A percentile compares a stretch with the other conserved stretches of the same genome.
These are phyloP conservation scores for Zaprionus gabonicus DNA, from an alignment of 1,140 invertebrate species.

Conservation along the genomic window DNA sequence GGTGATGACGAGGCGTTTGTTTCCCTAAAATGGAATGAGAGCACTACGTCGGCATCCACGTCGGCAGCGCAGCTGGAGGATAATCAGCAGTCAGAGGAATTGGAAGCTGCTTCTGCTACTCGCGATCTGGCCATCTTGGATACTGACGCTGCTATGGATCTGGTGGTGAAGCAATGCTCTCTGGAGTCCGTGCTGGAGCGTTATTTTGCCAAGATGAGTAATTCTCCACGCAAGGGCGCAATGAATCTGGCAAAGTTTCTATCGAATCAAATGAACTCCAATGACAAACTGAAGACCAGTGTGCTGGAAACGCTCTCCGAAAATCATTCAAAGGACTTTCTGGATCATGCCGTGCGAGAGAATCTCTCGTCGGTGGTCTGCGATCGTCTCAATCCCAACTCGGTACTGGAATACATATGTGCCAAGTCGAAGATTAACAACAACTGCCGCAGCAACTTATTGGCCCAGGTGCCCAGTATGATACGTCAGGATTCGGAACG, in stretches of 20 bases:
- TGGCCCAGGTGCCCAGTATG: constrained; percentile 67
- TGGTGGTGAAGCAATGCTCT: constrained; percentile 58
- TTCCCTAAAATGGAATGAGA: constrained; percentile 72
- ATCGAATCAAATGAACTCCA: constrained; percentile 68
- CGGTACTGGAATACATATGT: constrained; percentile 81
- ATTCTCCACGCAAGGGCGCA: constrained; percentile 49
- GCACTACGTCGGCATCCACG: constrained; percentile 28
- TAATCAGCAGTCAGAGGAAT: not conserved
- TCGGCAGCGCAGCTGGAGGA: constrained; percentile 11
- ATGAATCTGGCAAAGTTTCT: constrained; percentile 66
- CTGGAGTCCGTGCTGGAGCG: constrained; percentile 71
- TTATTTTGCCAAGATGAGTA: constrained; percentile 53
- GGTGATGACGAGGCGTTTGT: constrained; percentile 61
- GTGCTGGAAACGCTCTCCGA: constrained; percentile 82
- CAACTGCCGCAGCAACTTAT: constrained; percentile 63
- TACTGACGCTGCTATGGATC: constrained; percentile 51
- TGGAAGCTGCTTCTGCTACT: not conserved
- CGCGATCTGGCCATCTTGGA: constrained; percentile 50
- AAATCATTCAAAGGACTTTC: constrained; percentile 82
- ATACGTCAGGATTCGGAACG: constrained; percentile 67
- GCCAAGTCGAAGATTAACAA: constrained; percentile 81
- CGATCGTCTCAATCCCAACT: constrained; percentile 78
- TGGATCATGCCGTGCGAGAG: constrained; percentile 82
- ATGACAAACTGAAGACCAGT: constrained; percentile 70
- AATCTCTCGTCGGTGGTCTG: constrained; percentile 82